Conservation (phyloP, 2,113 vertebrate species). For the Asarcornis scutulata region DNA sequence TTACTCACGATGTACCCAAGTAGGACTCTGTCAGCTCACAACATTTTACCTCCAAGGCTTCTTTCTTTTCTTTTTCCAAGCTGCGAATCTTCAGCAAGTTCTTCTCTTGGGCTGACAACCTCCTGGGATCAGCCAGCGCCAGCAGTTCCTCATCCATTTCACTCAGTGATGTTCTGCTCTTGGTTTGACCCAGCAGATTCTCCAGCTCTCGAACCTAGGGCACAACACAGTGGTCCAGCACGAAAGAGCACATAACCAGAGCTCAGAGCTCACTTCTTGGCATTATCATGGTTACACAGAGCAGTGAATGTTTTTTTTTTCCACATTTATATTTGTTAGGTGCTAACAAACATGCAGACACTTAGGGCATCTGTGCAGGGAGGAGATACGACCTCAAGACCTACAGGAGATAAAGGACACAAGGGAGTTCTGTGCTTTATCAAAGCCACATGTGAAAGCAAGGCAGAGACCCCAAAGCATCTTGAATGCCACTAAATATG, state of each 20-base stretch:
- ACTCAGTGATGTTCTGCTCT: constrained; percentile 50
- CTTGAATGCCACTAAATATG: not conserved
- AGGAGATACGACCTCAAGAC: not conserved
- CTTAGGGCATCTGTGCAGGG: not conserved
- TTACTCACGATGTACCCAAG: not conserved
- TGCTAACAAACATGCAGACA: not conserved
- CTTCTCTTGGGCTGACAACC: constrained; percentile 78
- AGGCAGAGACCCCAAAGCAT: not conserved
- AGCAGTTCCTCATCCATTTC: constrained; percentile 69
- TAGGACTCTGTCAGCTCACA: not conserved
- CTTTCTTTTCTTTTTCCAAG: constrained; percentile 88
- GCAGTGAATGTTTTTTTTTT: not conserved
- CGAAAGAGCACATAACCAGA: not conserved
- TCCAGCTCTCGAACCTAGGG: constrained; percentile 90
- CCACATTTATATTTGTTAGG: not conserved
- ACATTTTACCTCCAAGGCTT: constrained; percentile 82
- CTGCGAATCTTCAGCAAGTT: constrained; percentile 84
- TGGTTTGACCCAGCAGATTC: constrained; percentile 79
- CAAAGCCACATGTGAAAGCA: not conserved
- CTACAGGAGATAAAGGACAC: not conserved
- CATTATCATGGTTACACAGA: not conserved
- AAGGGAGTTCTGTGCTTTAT: not conserved
- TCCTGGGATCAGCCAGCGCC: constrained; percentile 59
- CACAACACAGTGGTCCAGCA: not conserved
- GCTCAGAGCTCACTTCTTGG: not conserved